Percentiles rank a stretch among this genome's conserved stretches.
phyloP scores from a whole-genome alignment of 1,140 invertebrate species.

The Achroia grisella region DNA sequence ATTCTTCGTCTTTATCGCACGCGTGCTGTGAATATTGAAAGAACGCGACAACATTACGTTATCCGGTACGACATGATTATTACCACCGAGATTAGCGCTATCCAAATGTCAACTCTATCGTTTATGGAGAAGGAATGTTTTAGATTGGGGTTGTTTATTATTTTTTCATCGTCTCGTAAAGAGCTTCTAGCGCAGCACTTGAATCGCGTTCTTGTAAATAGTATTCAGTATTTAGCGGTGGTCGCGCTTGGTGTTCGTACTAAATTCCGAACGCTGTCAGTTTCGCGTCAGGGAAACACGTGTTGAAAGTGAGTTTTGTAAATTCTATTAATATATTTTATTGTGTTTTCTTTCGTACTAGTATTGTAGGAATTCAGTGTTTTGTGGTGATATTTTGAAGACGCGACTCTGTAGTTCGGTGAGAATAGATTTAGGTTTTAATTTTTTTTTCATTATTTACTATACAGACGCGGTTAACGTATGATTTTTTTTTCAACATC shows the following conservation, averaged over 20 bases:
- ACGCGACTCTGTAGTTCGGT: conserved; percentile 1
- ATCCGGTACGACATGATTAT: conserved; percentile 33
- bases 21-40: conserved; percentile 11
- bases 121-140: conserved; percentile 19
- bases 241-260: conserved; percentile 8
- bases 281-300: conserved; percentile 19
- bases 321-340: conserved; percentile 2
- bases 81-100: conserved; percentile 13
- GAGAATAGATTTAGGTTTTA: background rate
- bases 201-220: conserved; percentile 32
- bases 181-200: conserved; percentile 24
- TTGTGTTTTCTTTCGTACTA: background rate
- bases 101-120: conserved; percentile 23
- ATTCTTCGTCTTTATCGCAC: conserved; percentile 21
- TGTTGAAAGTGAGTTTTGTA: conserved; percentile 24
- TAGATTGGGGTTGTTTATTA: conserved; percentile 24
- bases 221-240: conserved; percentile 25
- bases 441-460: too few relatives aligned
- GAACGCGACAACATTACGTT: conserved; percentile 35
- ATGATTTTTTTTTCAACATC: too few relatives aligned
- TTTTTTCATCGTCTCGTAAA: conserved; percentile 34
- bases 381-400: background rate
- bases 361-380: background rate
- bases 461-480: too few relatives aligned
- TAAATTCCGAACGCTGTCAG: background rate